Base-by-base conservation (phyloP, 2,888 invertebrate species). In the Sarcophaga caerulescens region DNA sequence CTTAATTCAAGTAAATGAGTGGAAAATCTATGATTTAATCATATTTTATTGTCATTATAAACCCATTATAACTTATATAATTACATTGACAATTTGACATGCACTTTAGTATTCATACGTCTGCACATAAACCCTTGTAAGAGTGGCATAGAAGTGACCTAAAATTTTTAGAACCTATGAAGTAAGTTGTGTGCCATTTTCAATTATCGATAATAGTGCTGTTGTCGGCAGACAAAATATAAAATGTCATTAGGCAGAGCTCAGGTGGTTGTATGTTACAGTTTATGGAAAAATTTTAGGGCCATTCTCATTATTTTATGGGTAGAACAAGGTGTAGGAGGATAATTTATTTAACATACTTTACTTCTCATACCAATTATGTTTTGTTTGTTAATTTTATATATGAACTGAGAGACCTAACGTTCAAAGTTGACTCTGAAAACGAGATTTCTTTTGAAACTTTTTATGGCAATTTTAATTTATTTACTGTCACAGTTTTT, bases 51-150 rank as follows among this genome's bases (percentile, higher is more conserved):
- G 17, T n/a, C 66, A 66, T 66, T 66, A 66, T 66, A 44, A 66
- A 66, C n/a, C 25, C 66, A 66, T 66, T 66, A 44, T 10, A 45
- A 44, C 11, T 5, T 35, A 10, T 0, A 21, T 62, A 45, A 44
- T 59, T 59, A 59, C 21, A 76, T 76, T 76, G 76, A 76, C 23
- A 66, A 76, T 66, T 66, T 76, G 76, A 77, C 68, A 77, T 60
- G 17, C n/a, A n/a, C 3, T 3, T 44, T n/a, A n/a, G 35, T 17
- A n/a, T 4, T 2, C 35, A 47, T 47, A 47, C 11, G 1, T 0
- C 5, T 35, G 21, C 14, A 68, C 45, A 69, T 23, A 65, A 19
- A 59, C 68, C 4, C 1, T 35, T 10, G 6, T 6, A 35, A 35
- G 12, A 6, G 73, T 45, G 19, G 44, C 44, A 35, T 62, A 77